phyloP scores from a whole-genome alignment of 2,888 invertebrate genomes.

The Anaspis maculata region DNA sequence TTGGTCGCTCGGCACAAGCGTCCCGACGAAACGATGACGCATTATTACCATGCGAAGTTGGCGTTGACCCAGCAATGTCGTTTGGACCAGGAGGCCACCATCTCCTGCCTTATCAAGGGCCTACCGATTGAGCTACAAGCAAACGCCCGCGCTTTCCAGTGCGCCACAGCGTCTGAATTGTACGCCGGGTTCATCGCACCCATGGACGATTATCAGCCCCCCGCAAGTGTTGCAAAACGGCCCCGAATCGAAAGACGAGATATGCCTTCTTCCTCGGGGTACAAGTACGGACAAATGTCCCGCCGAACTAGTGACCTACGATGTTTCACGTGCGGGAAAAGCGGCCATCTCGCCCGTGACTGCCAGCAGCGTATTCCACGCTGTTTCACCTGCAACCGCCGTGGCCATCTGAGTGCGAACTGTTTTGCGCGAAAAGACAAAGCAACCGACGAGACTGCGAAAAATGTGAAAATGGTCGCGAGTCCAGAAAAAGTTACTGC shows the following conservation, averaged over 20 bases:
- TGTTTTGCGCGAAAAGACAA: not conserved
- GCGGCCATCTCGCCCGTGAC: not conserved
- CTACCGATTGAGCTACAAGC: slow-evolving; percentile 15
- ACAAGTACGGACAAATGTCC: no score
- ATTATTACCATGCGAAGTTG: slow-evolving; percentile 22
- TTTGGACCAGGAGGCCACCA: slow-evolving; percentile 13
- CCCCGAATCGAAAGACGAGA: not conserved
- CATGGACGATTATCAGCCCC: slow-evolving; percentile 1
- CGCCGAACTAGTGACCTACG: no score
- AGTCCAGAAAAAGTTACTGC: not conserved
- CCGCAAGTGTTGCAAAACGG: not conserved
- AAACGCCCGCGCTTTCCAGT: slow-evolving; percentile 13
- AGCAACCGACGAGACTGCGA: not conserved
- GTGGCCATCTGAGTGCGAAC: not conserved
- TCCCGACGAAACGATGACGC: no score
- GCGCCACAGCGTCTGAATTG: not conserved
- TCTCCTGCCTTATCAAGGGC: slow-evolving; percentile 17
- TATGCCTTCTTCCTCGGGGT: no score
- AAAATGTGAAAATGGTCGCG: not conserved
- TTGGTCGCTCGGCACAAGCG: slow-evolving; percentile 23
- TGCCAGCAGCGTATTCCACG: not conserved
- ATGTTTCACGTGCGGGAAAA: not conserved
- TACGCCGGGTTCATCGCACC: slow-evolving; percentile 2
- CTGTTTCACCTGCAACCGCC: not conserved
- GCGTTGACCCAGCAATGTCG: slow-evolving; percentile 16